Evolutionary conservation across 2,113 vertebrate genomes (phyloP).

Genomic region (Ursus arctos): DNA sequence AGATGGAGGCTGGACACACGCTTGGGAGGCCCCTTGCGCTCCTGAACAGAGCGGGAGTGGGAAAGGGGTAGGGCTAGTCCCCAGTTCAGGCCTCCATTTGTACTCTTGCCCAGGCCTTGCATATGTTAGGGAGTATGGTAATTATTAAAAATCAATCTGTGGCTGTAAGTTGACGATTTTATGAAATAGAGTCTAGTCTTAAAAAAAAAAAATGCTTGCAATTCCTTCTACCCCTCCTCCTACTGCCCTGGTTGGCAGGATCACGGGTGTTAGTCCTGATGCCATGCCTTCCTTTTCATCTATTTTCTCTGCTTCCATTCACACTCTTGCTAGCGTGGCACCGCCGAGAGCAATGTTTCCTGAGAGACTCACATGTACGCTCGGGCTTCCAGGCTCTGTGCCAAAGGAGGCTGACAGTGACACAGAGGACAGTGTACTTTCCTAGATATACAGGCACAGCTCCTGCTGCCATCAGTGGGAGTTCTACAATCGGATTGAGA

Average conservation of each 20-base stretch:
- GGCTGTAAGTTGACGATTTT: background rate
- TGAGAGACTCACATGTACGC: constrained; percentile 52
- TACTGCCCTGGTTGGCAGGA: background rate
- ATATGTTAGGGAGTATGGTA: background rate
- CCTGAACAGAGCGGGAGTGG: background rate
- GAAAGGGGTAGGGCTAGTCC: background rate
- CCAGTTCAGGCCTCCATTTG: background rate
- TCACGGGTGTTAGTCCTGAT: background rate
- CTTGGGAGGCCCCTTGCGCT: background rate
- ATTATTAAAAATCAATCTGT: constrained; percentile 61
- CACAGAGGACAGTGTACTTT: constrained; percentile 59
- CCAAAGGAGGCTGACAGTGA: constrained; percentile 54
- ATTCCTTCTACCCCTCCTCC: background rate
- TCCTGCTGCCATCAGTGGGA: background rate
- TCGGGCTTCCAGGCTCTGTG: constrained; percentile 43
- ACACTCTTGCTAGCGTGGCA: background rate
- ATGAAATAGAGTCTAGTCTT: constrained; percentile 3
- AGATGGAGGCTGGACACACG: background rate
- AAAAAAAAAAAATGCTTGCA: background rate
- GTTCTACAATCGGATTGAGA: constrained; percentile 16
- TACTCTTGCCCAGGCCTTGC: background rate
- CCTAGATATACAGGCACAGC: background rate
- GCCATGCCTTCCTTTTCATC: background rate
- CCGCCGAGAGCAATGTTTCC: constrained; percentile 64
- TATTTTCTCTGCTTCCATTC: constrained; percentile 32